phyloP scores from a whole-genome alignment of 2,888 invertebrate genomes.

The Lysandra bellargus region DNA sequence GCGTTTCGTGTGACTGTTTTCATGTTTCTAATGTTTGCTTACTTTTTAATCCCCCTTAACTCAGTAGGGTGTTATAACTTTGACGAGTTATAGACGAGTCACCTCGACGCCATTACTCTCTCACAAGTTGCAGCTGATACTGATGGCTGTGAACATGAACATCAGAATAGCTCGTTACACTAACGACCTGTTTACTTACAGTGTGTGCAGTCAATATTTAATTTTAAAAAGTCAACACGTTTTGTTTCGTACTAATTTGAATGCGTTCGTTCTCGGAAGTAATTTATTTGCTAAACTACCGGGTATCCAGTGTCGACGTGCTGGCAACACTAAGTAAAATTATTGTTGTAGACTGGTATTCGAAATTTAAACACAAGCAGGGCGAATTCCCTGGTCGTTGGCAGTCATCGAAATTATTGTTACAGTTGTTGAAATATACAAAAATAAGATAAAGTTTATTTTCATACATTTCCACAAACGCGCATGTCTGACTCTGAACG shows the following conservation, averaged over 20 bases:
- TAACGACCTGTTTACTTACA: conserved; percentile 39
- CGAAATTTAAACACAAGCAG: background rate
- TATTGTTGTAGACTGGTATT: background rate
- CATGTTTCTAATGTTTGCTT: no score
- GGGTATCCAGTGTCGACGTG: conserved; percentile 14
- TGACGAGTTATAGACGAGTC: no score
- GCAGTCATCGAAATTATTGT: no score
- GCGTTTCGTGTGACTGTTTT: no score
- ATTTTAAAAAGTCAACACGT: conserved; percentile 45
- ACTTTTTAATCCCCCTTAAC: no score
- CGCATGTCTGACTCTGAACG: no score
- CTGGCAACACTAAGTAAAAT: background rate
- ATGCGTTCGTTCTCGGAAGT: conserved; percentile 52
- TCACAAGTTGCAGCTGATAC: background rate
- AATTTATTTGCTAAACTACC: conserved; percentile 54
- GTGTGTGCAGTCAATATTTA: conserved; percentile 46
- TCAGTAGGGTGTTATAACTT: no score
- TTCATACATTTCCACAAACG: no score
- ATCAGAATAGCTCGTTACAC: conserved; percentile 34
- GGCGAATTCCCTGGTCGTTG: background rate
- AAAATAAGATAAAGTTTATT: no score
- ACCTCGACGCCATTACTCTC: background rate
- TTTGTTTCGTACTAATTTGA: conserved; percentile 48
- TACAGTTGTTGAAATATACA: no score
- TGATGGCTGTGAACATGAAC: background rate